Percentiles rank a stretch among this genome's conserved stretches.
Conservation (phyloP, 2,888 invertebrate genomes). For the Agapostemon virescens region DNA sequence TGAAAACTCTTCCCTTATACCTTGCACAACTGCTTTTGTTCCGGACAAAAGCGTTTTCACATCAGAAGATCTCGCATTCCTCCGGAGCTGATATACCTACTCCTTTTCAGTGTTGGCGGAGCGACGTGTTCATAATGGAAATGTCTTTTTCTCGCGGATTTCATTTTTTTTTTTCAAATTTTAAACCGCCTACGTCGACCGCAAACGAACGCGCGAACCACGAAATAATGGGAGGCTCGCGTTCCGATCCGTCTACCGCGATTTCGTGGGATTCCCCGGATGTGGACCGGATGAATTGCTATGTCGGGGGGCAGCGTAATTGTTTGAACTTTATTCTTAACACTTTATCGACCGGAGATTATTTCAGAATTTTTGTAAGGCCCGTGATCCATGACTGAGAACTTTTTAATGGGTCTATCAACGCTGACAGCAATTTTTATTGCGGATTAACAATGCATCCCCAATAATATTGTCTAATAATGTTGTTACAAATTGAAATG, state of each 20-base stretch:
- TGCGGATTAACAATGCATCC: too few relatives aligned
- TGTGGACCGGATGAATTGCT: not conserved
- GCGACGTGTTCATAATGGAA: conserved; percentile 13
- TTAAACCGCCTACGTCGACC: conserved; percentile 6
- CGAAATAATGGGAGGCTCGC: conserved; percentile 12
- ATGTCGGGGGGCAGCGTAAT: not conserved
- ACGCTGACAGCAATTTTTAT: too few relatives aligned
- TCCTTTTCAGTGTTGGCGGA: conserved; percentile 19
- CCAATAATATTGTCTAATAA: too few relatives aligned
- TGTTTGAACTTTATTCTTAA: too few relatives aligned
- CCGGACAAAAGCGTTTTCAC: conserved; percentile 33
- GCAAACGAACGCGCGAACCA: not conserved
- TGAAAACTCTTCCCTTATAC: conserved; percentile 33
- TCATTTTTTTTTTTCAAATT: conserved; percentile 14
- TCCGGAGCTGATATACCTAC: conserved; percentile 15
- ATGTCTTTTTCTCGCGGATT: not conserved
- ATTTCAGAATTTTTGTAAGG: too few relatives aligned
- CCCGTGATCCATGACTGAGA: too few relatives aligned
- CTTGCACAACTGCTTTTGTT: conserved; percentile 35
- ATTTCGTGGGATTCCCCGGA: not conserved
- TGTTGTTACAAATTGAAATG: too few relatives aligned
- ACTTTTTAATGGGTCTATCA: too few relatives aligned
- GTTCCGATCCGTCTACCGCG: conserved; percentile 1
- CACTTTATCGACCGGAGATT: too few relatives aligned
- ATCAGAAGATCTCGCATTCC: conserved; percentile 20